phyloP scores from a whole-genome alignment of 2,113 vertebrate species.

The Lepus americanus region DNA sequence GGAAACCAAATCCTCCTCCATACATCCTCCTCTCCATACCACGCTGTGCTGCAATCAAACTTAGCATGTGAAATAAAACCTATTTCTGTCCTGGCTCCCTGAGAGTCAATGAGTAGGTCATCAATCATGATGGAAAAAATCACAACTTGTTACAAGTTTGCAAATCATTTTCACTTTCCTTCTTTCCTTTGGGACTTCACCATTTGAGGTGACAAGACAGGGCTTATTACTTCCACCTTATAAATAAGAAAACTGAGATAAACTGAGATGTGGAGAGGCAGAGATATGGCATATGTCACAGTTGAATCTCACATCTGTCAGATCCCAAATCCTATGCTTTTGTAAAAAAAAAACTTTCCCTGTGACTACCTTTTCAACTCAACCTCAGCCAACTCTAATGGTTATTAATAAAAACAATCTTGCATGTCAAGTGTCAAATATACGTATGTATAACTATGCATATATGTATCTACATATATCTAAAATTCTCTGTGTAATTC shows the following conservation, averaged over 20 bases:
- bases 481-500: too few species aligned
- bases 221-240: slow-evolving; percentile 6
- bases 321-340: neutral
- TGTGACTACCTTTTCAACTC: neutral
- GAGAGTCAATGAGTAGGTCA: neutral
- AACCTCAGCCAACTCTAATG: neutral
- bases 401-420: neutral
- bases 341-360: neutral
- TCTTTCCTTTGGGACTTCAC: neutral
- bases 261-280: neutral
- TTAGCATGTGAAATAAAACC: neutral
- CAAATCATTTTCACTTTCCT: neutral
- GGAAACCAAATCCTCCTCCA: neutral
- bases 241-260: neutral
- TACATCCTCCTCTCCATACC: neutral
- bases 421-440: neutral
- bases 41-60: neutral
- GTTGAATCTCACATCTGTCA: neutral
- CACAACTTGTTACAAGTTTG: neutral
- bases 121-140: neutral
- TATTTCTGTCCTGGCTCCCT: neutral
- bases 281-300: neutral
- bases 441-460: too few species aligned
- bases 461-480: too few species aligned
- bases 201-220: neutral